A percentile compares a stretch with the other conserved stretches of the same genome.
Evolutionary conservation across 2,113 vertebrate species (phyloP).

Genomic region (cattle (Bos taurus)): ARS-UCD2.0 NC_037357.1:131622501-131623000

Average conservation of each 20-base stretch:
- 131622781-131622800: not conserved
- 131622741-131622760: slow-evolving; percentile 1
- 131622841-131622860: not conserved
- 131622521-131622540: not conserved
- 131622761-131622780: not conserved
- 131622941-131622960: not conserved
- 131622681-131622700: not conserved
- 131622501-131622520: slow-evolving; percentile 6
- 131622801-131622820: not conserved
- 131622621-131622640: not conserved
- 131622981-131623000: not conserved
- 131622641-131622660: not conserved
- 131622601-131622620: not conserved
- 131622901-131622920: not conserved
- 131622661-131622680: not conserved
- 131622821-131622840: not conserved
- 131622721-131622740: not conserved
- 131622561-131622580: slow-evolving; percentile 14
- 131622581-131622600: slow-evolving; percentile 1
- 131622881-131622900: not conserved
- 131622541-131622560: slow-evolving; percentile 19
- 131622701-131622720: not conserved
- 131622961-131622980: not conserved
- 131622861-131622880: not conserved
- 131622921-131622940: not conserved